Percentiles rank a stretch among this genome's conserved stretches.
phyloP scores from a whole-genome alignment of 2,113 vertebrate species.

The Synodontis membranacea region DNA sequence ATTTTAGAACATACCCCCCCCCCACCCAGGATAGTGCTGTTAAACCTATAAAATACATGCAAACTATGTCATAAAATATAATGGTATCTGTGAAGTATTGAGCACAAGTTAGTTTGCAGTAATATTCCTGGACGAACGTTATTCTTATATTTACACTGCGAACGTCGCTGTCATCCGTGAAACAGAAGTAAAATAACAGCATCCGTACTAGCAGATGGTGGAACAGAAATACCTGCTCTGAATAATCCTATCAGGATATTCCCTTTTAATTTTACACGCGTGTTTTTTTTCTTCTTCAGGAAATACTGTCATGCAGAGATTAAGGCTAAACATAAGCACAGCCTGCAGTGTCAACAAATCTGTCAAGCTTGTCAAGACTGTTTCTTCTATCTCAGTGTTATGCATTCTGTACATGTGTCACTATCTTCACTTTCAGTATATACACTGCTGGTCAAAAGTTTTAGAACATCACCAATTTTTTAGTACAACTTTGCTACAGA shows the following conservation, averaged over 20 bases:
- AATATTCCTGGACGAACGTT: not conserved
- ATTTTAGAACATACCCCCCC: too few relatives aligned
- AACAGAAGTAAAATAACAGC: not conserved
- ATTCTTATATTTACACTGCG: not conserved
- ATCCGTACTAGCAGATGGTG: not conserved
- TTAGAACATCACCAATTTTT: too few relatives aligned
- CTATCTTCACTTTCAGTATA: not conserved
- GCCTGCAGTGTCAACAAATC: constrained; percentile 15
- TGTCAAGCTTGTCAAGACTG: not conserved
- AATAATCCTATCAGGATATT: not conserved
- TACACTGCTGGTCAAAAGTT: too few relatives aligned
- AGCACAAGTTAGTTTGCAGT: not conserved
- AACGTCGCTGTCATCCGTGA: not conserved
- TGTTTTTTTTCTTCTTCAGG: not conserved
- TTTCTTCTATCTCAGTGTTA: not conserved
- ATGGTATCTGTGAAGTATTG: not conserved
- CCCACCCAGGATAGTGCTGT: not conserved
- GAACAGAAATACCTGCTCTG: not conserved
- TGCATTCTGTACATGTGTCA: not conserved
- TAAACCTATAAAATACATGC: not conserved
- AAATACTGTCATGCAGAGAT: not conserved
- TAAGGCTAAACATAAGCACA: not conserved
- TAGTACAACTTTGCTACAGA: too few relatives aligned
- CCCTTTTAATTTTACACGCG: not conserved
- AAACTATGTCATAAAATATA: not conserved